Base-by-base conservation (phyloP, 2,797 vertebrate genomes). In the Mormyrops attenuatus region DNA sequence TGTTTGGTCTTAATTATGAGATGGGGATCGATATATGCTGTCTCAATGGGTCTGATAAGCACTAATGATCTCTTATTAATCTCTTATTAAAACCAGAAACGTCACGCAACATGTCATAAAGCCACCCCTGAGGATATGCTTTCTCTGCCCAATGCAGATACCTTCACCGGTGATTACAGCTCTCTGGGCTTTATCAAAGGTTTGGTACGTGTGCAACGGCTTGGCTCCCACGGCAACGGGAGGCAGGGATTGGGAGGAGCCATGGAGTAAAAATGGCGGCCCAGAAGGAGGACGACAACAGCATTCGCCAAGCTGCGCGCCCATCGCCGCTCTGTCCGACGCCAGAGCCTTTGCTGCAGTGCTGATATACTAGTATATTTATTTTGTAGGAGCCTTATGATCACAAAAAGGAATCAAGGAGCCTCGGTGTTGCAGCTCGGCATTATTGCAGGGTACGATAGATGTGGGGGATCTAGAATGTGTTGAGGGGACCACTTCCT, bases 41-140 rank as follows among this genome's bases (percentile, higher is more conserved):
- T 85, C 82, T 85, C 20, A 52, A 85, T 85, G 44, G 41, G 82
- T 5, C 8, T 49, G 20, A 85, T 50, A 50, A 88, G 66, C 49
- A 17, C 20, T 26, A 73, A 88, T 88, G 30, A 53, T 88, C 52
- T n/a, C 52, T n/a, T 80, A 50, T 77, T 52, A 88, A 77, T 77
- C 44, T 69, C 60, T 66, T 41, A 55, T 88, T 60, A 60, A 63
- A 34, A 26, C 15, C 86, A 57, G 17, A n/a, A 77, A 66, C 30
- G 26, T 52, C 34, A 55, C 30, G 38, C n/a, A n/a, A 53, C 44
- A 13, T 15, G 38, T 80, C 73, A 80, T 44, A 44, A 80, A 80
- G 15, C 38, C 38, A n/a, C 34, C 34, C 73, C 20, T 7, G 73
- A n/a, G 73, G 73, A 80, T 41, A 9, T 7, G 73, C 73, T 44